These are phyloP conservation scores for Gisinianus flammeolus DNA, from an alignment of 2,888 invertebrate genomes.

Conservation along the genomic window DNA sequence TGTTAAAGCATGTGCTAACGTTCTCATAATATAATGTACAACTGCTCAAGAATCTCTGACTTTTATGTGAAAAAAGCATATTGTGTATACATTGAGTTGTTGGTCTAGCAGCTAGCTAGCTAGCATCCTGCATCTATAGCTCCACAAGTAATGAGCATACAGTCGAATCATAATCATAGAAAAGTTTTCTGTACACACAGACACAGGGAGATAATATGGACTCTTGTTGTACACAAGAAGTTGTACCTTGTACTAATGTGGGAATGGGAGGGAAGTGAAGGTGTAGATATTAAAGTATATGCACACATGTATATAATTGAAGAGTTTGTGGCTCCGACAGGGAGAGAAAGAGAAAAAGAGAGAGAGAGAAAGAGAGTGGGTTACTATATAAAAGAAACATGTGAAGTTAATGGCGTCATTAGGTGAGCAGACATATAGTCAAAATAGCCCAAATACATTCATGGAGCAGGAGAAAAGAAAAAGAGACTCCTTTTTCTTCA, in stretches of 20 bases:
- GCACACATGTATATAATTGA: not conserved
- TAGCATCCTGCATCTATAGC: too few species aligned
- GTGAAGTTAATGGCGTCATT: constrained; percentile 35
- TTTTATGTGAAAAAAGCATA: constrained; percentile 27
- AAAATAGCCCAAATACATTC: constrained; percentile 36
- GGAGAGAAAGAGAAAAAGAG: constrained; percentile 6
- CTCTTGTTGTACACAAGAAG: not conserved
- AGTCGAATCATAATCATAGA: constrained; percentile 6
- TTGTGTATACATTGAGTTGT: not conserved
- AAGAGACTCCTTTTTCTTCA: constrained; percentile 12
- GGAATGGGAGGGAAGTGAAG: not conserved
- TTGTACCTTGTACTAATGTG: not conserved
- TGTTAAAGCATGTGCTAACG: constrained; percentile 28
- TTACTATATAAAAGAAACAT: constrained; percentile 12
- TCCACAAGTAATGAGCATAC: constrained; percentile 8
- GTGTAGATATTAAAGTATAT: not conserved
- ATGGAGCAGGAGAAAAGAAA: constrained; percentile 32
- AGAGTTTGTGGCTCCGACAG: not conserved
- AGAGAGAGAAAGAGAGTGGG: not conserved
- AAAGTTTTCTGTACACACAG: not conserved
- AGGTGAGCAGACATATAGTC: constrained; percentile 24
- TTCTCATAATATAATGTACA: constrained; percentile 29
- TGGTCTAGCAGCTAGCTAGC: too few species aligned
- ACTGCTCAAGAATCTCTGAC: constrained; percentile 21
- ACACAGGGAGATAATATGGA: not conserved